These are phyloP conservation scores for Lutraria lutraria DNA, from an alignment of 2,888 invertebrate genomes.

Conservation along the genomic window DNA sequence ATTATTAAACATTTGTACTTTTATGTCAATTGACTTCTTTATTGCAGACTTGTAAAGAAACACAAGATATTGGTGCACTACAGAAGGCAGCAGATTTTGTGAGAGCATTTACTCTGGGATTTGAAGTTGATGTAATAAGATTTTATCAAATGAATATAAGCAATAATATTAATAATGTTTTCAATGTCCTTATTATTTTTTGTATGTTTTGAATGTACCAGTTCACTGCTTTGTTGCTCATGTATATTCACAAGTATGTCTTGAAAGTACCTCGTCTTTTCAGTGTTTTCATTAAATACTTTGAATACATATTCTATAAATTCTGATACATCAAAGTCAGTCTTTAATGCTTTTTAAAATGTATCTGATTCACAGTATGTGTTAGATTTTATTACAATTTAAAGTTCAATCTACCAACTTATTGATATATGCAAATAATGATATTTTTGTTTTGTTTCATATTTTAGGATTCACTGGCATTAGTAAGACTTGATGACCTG, in stretches of 20 bases:
- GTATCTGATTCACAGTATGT: too few relatives aligned
- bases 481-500: conserved; percentile 97
- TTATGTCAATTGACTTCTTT: background rate
- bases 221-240: background rate
- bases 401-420: too few relatives aligned
- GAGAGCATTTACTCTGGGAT: conserved; percentile 97
- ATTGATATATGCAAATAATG: too few relatives aligned
- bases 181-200: background rate
- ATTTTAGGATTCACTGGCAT: conserved; percentile 94
- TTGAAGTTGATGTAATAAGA: conserved; percentile 93
- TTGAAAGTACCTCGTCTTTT: too few relatives aligned
- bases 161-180: too few relatives aligned
- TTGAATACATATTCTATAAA: too few relatives aligned
- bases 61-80: conserved; percentile 94
- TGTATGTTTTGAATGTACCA: background rate
- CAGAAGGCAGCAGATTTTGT: conserved; percentile 99
- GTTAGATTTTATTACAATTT: too few relatives aligned
- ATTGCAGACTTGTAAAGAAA: conserved; percentile 89
- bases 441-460: background rate
- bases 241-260: too few relatives aligned
- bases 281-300: too few relatives aligned
- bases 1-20: too few relatives aligned
- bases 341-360: too few relatives aligned
- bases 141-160: background rate
- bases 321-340: too few relatives aligned